Evolutionary conservation across 2,888 invertebrate genomes (phyloP).

Genomic region (Trichogramma dendrolimi): DNA sequence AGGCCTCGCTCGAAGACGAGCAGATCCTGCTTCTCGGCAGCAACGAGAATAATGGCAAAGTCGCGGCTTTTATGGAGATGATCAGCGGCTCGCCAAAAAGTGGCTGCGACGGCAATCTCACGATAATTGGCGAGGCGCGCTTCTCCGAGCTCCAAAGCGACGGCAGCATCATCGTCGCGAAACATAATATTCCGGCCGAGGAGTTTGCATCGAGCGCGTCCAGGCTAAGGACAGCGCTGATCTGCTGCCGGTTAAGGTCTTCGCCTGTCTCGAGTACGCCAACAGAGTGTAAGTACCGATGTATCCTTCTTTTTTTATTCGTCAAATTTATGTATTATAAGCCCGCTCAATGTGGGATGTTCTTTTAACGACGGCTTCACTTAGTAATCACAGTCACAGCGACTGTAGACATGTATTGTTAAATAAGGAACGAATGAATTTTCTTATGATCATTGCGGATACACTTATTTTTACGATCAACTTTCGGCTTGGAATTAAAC

Average conservation of each 20-base stretch:
- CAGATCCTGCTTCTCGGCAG: conserved; percentile 43
- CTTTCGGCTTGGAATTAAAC: no score
- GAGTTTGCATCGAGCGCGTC: conserved; percentile 50
- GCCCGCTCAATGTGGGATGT: no score
- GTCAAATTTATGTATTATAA: no score
- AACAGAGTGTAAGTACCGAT: conserved; percentile 41
- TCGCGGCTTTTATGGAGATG: conserved; percentile 45
- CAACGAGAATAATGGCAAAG: conserved; percentile 30
- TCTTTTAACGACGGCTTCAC: no score
- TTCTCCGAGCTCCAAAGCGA: conserved; percentile 55
- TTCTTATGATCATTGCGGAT: no score
- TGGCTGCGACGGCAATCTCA: conserved; percentile 53
- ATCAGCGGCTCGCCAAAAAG: conserved; percentile 56
- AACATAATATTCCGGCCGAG: conserved; percentile 48
- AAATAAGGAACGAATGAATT: no score
- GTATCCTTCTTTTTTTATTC: no score
- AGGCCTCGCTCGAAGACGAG: conserved; percentile 19
- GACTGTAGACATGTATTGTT: no score
- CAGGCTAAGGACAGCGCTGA: conserved; percentile 40
- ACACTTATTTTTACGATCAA: no score
- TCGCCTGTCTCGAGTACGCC: conserved; percentile 62
- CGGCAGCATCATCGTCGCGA: conserved; percentile 57
- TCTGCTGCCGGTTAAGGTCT: conserved; percentile 56
- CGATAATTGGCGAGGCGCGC: conserved; percentile 59
- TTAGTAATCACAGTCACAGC: no score